Evolutionary conservation across 2,888 invertebrate species (phyloP).

Genomic region (Unio delphinus): DNA sequence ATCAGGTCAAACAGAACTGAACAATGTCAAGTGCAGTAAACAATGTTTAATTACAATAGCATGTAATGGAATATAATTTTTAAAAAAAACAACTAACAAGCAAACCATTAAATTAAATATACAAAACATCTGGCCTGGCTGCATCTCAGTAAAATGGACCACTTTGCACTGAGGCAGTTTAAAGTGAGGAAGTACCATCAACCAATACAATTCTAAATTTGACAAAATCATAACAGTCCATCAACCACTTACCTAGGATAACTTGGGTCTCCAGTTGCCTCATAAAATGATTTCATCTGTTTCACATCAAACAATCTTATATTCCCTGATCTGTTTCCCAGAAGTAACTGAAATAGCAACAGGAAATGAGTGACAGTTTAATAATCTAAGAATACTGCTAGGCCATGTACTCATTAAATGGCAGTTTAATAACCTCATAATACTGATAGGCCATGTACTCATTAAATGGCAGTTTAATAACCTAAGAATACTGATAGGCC

Average conservation of each 20-base stretch:
- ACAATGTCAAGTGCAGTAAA: too few relatives aligned
- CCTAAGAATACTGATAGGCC: too few relatives aligned
- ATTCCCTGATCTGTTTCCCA: conserved; percentile 76
- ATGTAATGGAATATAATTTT: too few relatives aligned
- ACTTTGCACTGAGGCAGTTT: neutral
- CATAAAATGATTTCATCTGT: conserved; percentile 76
- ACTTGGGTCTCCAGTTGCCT: conserved; percentile 70
- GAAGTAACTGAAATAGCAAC: conserved; percentile 70
- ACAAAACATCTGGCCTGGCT: neutral
- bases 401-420: too few relatives aligned
- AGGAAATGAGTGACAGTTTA: neutral
- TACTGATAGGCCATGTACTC: too few relatives aligned
- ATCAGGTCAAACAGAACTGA: too few relatives aligned
- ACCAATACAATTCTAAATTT: neutral
- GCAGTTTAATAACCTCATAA: too few relatives aligned
- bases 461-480: too few relatives aligned
- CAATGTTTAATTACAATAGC: too few relatives aligned
- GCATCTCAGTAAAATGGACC: neutral
- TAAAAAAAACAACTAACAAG: too few relatives aligned
- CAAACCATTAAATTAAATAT: too few relatives aligned
- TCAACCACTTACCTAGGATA: conserved; percentile 56
- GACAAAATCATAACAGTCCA: neutral
- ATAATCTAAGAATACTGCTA: too few relatives aligned
- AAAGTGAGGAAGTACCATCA: neutral
- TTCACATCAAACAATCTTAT: conserved; percentile 77